Evolutionary conservation across 2,113 vertebrate species (phyloP).

Genomic region (Corythaeola cristata): DNA sequence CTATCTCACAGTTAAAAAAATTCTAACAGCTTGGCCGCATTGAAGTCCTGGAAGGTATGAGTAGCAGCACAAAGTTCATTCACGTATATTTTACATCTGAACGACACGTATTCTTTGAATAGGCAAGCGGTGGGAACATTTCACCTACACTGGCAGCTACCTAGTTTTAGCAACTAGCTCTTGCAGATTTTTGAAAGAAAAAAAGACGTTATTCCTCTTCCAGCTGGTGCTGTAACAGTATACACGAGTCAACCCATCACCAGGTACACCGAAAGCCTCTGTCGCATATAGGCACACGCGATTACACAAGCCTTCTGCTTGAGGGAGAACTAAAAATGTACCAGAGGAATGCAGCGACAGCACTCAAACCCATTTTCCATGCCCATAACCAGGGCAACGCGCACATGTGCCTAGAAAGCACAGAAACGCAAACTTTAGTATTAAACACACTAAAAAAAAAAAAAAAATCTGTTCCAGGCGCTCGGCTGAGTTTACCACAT

Average conservation of each 20-base stretch:
- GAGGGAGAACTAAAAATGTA: constrained; percentile 45
- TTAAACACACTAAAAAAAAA: not conserved
- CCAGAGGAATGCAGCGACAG: constrained; percentile 30
- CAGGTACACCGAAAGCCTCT: constrained; percentile 42
- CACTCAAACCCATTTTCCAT: not conserved
- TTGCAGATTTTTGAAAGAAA: not conserved
- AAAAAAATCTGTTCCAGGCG: not conserved
- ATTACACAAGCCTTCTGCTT: constrained; percentile 36
- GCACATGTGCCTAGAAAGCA: constrained; percentile 42
- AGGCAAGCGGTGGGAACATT: not conserved
- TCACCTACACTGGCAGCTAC: not conserved
- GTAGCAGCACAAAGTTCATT: constrained; percentile 10
- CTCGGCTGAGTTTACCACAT: not conserved
- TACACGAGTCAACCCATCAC: not conserved
- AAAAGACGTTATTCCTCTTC: not conserved
- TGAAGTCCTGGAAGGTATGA: not conserved
- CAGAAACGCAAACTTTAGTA: not conserved
- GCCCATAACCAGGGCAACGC: constrained; percentile 39
- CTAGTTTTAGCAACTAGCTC: not conserved
- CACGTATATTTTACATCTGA: not conserved
- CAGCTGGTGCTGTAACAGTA: not conserved
- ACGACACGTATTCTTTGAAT: not conserved
- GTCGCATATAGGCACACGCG: not conserved
- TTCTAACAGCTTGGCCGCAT: not conserved
- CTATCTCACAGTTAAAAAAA: not conserved